Conservation (phyloP, 2,113 vertebrate genomes). For the Erpornis zantholeuca region DNA sequence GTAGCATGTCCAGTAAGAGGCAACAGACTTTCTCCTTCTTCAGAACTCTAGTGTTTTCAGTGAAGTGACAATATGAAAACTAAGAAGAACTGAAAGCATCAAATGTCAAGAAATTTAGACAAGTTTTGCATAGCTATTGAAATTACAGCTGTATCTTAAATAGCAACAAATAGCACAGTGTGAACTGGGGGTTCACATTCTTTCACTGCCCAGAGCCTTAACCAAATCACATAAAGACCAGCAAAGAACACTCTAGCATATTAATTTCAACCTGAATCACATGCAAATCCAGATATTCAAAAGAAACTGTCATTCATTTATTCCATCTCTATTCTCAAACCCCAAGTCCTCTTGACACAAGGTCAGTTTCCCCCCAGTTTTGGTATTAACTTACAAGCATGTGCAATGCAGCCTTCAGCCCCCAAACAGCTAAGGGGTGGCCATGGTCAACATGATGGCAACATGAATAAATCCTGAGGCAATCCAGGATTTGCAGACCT, state of each 20-base stretch:
- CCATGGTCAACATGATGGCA: neutral
- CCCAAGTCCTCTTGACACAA: fast-evolving
- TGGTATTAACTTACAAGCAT: neutral
- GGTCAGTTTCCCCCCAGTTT: neutral
- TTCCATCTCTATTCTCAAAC: neutral
- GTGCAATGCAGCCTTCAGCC: neutral
- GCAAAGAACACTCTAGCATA: neutral
- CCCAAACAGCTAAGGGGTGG: neutral
- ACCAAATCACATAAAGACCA: neutral
- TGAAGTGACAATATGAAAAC: neutral
- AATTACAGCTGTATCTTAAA: neutral
- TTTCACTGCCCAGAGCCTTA: neutral
- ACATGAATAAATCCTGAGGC: neutral
- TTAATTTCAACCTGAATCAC: neutral
- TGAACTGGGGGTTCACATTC: neutral
- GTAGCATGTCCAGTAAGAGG: neutral
- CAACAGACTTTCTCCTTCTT: neutral
- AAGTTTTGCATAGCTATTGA: neutral
- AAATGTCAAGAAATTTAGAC: neutral
- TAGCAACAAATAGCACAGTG: neutral
- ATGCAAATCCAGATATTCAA: neutral
- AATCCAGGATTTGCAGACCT: neutral
- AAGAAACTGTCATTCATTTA: neutral
- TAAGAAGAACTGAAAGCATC: neutral
- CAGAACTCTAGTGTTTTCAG: fast-evolving